These are phyloP conservation scores for Prunella strophiata DNA, from an alignment of 2,797 vertebrate species.

Conservation along the genomic window DNA sequence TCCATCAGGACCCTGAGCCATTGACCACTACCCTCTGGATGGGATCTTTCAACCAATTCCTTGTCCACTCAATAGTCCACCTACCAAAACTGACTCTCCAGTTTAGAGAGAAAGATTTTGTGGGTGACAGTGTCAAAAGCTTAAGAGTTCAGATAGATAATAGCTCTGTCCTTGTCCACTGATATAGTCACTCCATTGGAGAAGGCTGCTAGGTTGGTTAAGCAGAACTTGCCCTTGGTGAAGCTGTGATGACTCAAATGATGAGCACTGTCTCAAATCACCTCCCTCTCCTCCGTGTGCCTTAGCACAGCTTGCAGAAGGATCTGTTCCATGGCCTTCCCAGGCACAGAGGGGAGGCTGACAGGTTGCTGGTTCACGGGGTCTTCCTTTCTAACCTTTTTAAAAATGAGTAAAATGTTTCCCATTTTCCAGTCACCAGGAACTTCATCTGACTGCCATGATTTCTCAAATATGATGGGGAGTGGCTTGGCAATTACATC, in stretches of 20 bases:
- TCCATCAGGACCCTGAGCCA: background rate
- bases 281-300: background rate
- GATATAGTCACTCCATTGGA: background rate
- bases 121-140: background rate
- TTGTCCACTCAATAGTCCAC: background rate
- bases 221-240: background rate
- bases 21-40: background rate
- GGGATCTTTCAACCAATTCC: background rate
- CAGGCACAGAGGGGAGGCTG: background rate
- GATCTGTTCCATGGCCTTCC: background rate
- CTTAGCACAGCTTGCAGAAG: background rate
- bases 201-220: background rate
- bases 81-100: background rate
- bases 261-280: background rate
- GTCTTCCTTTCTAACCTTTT: background rate
- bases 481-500: background rate
- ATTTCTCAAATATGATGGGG: background rate
- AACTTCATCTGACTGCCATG: background rate
- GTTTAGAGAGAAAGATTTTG: background rate
- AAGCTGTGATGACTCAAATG: background rate
- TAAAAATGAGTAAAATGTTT: background rate
- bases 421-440: rapidly evolving
- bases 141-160: background rate
- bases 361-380: background rate
- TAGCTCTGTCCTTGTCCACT: background rate